Conservation (phyloP, 2,888 invertebrate species). For the Eristalis intricaria region DNA sequence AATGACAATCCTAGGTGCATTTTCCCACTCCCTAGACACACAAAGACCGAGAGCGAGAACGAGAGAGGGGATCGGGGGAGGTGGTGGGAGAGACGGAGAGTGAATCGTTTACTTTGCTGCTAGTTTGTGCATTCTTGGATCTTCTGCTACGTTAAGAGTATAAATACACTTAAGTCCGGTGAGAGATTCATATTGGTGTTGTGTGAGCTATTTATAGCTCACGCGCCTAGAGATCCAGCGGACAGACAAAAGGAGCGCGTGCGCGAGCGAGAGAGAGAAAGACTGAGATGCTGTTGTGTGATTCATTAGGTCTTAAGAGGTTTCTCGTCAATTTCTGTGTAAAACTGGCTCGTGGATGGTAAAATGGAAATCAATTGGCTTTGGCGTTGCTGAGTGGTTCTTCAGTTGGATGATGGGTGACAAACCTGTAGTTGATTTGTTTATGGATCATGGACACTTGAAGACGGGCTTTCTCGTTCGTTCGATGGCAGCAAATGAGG, state of each 20-base stretch:
- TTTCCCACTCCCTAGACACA: background rate
- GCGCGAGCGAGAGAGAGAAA: background rate
- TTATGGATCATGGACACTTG: background rate
- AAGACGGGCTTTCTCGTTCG: background rate
- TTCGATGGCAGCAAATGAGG: background rate
- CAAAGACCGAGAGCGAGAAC: background rate
- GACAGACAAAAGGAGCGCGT: background rate
- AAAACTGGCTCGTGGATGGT: slow-evolving; percentile 24
- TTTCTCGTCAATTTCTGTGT: slow-evolving; percentile 12
- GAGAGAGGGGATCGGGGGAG: background rate
- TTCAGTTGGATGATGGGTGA: slow-evolving; percentile 1
- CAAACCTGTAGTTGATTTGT: background rate
- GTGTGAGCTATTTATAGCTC: slow-evolving; percentile 3
- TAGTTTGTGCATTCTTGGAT: too few relatives aligned
- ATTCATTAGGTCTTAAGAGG: slow-evolving; percentile 27
- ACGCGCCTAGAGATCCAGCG: background rate
- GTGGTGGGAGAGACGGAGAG: background rate
- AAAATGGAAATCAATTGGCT: slow-evolving; percentile 16
- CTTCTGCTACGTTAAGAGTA: background rate
- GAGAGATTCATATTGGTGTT: background rate
- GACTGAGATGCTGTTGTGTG: background rate
- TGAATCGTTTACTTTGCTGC: background rate
- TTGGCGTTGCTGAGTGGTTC: background rate
- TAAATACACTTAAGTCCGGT: background rate
- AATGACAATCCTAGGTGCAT: slow-evolving; percentile 29